Base-by-base conservation (phyloP, 2,888 invertebrate genomes). In the Temnothorax rugatulus region DNA sequence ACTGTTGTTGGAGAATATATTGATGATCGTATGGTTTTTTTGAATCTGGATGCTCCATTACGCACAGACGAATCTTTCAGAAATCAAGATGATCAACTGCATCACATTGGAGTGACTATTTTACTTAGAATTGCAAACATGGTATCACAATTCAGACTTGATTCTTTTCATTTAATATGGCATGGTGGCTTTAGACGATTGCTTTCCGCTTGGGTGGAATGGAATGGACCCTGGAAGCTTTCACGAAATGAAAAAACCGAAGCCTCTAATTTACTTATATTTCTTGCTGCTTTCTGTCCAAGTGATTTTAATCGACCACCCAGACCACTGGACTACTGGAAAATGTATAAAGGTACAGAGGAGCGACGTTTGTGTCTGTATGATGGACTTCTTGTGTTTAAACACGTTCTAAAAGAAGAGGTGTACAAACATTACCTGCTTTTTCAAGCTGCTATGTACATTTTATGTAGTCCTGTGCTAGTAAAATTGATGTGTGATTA, bases 301-400 rank as follows among this genome's bases (percentile, higher is more conserved):
- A 64, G 21, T 64, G 64, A 64, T 64, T 64, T 64, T 64, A 61
- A 34, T 61, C 34, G 34, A 34, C 18, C 34, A 61, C 38, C 38
- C 21, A 64, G 21, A 64, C 5, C 64, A 64, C n/a, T 41, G 38
- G 38, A 64, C 2, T n/a, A 64, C 9, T 41, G 64, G 38, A 64
- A 64, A 41, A 64, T 64, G 64, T 64, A 64, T 21, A 64, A 64
- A 41, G 38, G 64, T 7, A 64, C 64, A 21, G 38, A 64, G n/a
- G 38, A 64, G 11, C 38, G 21, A 4, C 38, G 64, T 38, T 64
- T 64, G 11, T 64, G 38, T 21, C 64, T 64, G 4, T 64, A 64
- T 64, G 64, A 64, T 41, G 38, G 21, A 64, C 18, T 59, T 59
- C 18, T 59, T 29, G 64, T 64, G 5, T 38, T 64, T 38, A 64